Evolutionary conservation across 2,888 invertebrate genomes (phyloP).

Genomic region (Brachyptera risi): DNA sequence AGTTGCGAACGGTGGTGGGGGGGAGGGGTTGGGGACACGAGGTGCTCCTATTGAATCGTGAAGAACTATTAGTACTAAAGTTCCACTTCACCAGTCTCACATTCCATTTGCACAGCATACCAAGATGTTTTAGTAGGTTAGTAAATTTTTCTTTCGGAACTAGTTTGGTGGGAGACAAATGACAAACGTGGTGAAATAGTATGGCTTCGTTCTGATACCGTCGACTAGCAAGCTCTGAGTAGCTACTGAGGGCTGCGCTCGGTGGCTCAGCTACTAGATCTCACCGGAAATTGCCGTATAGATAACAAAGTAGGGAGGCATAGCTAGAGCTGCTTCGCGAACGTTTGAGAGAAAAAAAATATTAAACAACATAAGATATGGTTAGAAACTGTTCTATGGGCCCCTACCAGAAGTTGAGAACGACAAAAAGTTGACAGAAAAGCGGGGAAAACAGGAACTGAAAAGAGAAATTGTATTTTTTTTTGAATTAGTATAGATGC

Average conservation of each 20-base stretch:
- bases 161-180: slow-evolving; percentile 5
- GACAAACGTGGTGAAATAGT: slow-evolving; percentile 14
- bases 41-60: too few species aligned
- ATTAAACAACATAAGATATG: slow-evolving; percentile 10
- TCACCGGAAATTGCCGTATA: slow-evolving; percentile 15
- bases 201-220: not conserved
- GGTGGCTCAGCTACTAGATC: too few species aligned
- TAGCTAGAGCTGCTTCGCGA: too few species aligned
- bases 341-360: slow-evolving; percentile 4
- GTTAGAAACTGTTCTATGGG: not conserved
- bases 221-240: too few species aligned
- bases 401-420: not conserved
- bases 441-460: not conserved
- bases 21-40: too few species aligned
- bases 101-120: too few species aligned
- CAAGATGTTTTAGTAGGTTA: slow-evolving; percentile 11
- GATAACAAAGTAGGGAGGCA: slow-evolving; percentile 8
- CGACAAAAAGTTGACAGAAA: not conserved
- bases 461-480: not conserved
- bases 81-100: too few species aligned
- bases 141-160: slow-evolving; percentile 6
- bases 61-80: too few species aligned
- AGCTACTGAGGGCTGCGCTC: too few species aligned
- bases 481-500: too few species aligned
- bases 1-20: too few species aligned